phyloP scores from a whole-genome alignment of 2,113 vertebrate species.

The Scalopus aquaticus region DNA sequence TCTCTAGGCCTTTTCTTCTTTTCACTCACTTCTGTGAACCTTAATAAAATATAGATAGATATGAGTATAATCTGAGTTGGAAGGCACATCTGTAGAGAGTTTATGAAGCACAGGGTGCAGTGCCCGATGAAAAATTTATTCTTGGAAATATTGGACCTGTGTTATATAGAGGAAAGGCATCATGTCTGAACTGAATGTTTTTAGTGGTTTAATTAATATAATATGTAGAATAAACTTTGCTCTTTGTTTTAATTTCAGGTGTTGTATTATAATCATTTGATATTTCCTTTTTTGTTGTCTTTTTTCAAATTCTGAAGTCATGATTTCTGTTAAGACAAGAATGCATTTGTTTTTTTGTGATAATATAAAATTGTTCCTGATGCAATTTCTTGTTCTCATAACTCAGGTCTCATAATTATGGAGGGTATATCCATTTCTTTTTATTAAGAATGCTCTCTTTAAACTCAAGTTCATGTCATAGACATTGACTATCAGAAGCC shows the following conservation, averaged over 20 bases:
- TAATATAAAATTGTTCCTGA: background rate
- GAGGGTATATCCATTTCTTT: background rate
- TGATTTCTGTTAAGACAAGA: background rate
- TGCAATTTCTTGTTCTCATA: background rate
- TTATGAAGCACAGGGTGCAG: background rate
- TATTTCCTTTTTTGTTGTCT: background rate
- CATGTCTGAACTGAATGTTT: background rate
- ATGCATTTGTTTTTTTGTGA: background rate
- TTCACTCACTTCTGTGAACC: background rate
- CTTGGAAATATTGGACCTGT: background rate
- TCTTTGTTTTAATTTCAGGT: background rate
- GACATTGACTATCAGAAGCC: background rate
- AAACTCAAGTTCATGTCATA: background rate
- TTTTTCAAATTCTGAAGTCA: background rate
- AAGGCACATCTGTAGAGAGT: background rate
- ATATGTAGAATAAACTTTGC: background rate
- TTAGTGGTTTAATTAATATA: background rate
- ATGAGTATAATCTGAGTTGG: background rate
- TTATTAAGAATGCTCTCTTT: background rate
- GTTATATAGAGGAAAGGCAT: fast-evolving
- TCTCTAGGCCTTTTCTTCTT: background rate
- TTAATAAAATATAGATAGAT: background rate
- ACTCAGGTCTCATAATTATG: background rate
- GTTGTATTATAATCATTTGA: background rate
- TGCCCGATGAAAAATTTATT: background rate